Base-by-base conservation (phyloP, 2,888 invertebrate genomes). In the Chaitophorus viminalis region DNA sequence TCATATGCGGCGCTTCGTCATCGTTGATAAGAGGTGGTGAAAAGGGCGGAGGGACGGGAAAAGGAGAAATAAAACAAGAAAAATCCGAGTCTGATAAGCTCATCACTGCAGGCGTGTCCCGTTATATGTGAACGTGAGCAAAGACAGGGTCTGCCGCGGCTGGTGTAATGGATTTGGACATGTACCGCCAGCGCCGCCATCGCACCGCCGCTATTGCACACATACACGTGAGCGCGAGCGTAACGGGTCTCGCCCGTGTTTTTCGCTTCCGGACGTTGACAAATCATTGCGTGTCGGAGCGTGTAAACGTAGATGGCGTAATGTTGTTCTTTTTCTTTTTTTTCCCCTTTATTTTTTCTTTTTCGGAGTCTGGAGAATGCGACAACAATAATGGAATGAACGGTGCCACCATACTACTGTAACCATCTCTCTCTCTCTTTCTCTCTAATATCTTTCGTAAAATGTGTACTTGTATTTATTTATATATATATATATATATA, bases 221-320 rank as follows among this genome's bases (percentile, higher is more conserved):
- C 68, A 25, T 14, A 68, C 36, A 36, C 74, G 36, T 3, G 17
- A n/a, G 11, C 54, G 29, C 21, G 36, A 75, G 74, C 31, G 83
- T 84, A 75, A 84, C 75, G 83, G 83, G 65, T 84, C 76, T 84
- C 76, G 31, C 72, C 54, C 74, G 81, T 81, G 70, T 79, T 87
- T 72, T 81, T 74, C 79, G 74, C 39, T 87, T 87, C 81, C 87
- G 87, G 87, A 87, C 87, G 87, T 81, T 87, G 87, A 81, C 87
- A 87, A 87, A 87, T 86, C 87, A 87, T 87, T 87, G 87, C 87
- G 84, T 77, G 79, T 87, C 79, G 77, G 79, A 79, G 81, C 78
- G 87, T 74, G 86, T 88, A 82, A 82, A 82, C 88, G 88, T 76
- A 76, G 52, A 83, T 70, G 83, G 77, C 88, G 88, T 88, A 82